phyloP scores from a whole-genome alignment of 2,113 vertebrate genomes.

The Rhea americana region DNA sequence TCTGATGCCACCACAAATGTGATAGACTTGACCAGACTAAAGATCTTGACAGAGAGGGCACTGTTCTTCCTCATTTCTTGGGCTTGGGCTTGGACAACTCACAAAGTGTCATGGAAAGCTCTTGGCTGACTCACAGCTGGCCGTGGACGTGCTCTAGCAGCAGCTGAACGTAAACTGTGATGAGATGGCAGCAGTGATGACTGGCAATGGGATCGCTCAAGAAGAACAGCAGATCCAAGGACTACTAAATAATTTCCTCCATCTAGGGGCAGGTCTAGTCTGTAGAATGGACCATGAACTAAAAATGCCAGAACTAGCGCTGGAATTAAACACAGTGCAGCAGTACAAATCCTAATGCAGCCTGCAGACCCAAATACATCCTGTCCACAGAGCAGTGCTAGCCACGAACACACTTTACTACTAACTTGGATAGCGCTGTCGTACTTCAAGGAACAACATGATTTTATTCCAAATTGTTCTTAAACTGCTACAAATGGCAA shows the following conservation, averaged over 20 bases:
- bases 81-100: background rate
- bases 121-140: background rate
- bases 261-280: fast-evolving
- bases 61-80: background rate
- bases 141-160: too few relatives aligned
- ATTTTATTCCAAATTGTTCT: background rate
- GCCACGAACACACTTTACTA: background rate
- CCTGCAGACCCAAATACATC: background rate
- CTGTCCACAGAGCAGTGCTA: fast-evolving
- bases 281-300: background rate
- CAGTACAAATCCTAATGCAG: background rate
- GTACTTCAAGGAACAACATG: background rate
- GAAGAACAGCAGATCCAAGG: background rate
- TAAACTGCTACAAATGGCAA: background rate
- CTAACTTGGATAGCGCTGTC: background rate
- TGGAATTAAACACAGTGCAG: background rate
- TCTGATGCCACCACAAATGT: background rate
- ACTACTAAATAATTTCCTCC: background rate
- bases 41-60: background rate
- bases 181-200: background rate
- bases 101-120: background rate
- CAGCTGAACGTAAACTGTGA: background rate
- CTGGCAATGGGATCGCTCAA: background rate
- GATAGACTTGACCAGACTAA: too few relatives aligned
- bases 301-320: background rate